Conservation (phyloP, 2,797 vertebrate genomes). For the Gymnocypris eckloni region DNA sequence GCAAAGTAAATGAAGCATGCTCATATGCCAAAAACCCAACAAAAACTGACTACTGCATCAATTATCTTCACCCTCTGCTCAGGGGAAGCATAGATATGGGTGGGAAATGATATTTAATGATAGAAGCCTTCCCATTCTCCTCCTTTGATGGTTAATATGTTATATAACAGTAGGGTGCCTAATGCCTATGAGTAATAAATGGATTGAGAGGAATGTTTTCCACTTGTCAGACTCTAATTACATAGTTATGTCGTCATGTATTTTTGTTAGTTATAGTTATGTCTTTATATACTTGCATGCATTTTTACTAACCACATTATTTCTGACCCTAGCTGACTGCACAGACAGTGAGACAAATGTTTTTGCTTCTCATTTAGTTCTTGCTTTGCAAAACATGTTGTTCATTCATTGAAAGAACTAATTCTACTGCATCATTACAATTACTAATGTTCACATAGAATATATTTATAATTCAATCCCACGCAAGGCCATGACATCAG, state of each 20-base stretch:
- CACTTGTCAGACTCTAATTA: slow-evolving; percentile 30
- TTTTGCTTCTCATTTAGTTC: background rate
- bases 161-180: slow-evolving; percentile 56
- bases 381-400: background rate
- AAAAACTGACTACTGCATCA: slow-evolving; percentile 57
- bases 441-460: background rate
- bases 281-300: background rate
- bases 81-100: slow-evolving; percentile 39
- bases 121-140: slow-evolving; percentile 55
- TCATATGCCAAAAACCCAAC: slow-evolving; percentile 51
- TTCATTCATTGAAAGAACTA: background rate
- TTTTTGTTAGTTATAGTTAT: background rate
- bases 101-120: slow-evolving; percentile 61
- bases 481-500: background rate
- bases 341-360: slow-evolving; percentile 17
- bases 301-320: slow-evolving; percentile 30
- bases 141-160: slow-evolving; percentile 70
- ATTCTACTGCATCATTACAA: background rate
- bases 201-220: background rate
- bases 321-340: slow-evolving; percentile 51
- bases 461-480: background rate
- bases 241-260: slow-evolving; percentile 6
- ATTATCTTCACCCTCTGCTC: slow-evolving; percentile 55
- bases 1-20: slow-evolving; percentile 66
- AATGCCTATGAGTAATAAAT: slow-evolving; percentile 58